phyloP scores from a whole-genome alignment of 2,888 invertebrate genomes.

The Catocala sponsa region DNA sequence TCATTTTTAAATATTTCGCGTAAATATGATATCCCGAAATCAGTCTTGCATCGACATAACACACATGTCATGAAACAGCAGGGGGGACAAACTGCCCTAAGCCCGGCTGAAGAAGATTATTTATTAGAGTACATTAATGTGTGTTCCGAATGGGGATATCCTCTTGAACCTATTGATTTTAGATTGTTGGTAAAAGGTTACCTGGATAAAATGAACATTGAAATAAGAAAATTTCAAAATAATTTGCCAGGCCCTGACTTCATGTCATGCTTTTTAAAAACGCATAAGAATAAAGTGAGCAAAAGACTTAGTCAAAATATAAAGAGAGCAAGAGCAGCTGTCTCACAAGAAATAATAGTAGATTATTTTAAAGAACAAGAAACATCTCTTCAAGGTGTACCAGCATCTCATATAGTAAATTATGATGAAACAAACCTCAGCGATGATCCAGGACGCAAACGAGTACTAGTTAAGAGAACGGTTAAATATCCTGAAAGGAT shows the following conservation, averaged over 20 bases:
- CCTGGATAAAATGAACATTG: background rate
- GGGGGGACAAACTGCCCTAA: conserved; percentile 13
- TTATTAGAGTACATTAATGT: conserved; percentile 10
- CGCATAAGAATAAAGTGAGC: too few relatives aligned
- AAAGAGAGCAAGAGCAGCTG: too few relatives aligned
- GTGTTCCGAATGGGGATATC: conserved; percentile 14
- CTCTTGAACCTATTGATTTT: conserved; percentile 6
- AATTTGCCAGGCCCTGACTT: background rate
- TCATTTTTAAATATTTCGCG: background rate
- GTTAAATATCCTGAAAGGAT: conserved; percentile 34
- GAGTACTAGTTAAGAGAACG: conserved; percentile 26
- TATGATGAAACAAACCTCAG: conserved; percentile 1
- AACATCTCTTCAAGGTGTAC: too few relatives aligned
- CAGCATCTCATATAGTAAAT: too few relatives aligned
- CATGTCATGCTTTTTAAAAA: too few relatives aligned
- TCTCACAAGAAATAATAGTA: too few relatives aligned
- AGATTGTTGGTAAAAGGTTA: conserved; percentile 10
- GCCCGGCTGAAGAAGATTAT: conserved; percentile 4
- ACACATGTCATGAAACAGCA: conserved; percentile 12
- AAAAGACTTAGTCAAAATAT: too few relatives aligned
- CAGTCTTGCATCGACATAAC: conserved; percentile 12
- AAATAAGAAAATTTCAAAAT: conserved; percentile 1
- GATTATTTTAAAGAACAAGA: too few relatives aligned
- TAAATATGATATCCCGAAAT: conserved; percentile 15
- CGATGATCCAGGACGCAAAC: conserved; percentile 35